Conservation (phyloP, 2,113 vertebrate species). For the Bufo gargarizans region DNA sequence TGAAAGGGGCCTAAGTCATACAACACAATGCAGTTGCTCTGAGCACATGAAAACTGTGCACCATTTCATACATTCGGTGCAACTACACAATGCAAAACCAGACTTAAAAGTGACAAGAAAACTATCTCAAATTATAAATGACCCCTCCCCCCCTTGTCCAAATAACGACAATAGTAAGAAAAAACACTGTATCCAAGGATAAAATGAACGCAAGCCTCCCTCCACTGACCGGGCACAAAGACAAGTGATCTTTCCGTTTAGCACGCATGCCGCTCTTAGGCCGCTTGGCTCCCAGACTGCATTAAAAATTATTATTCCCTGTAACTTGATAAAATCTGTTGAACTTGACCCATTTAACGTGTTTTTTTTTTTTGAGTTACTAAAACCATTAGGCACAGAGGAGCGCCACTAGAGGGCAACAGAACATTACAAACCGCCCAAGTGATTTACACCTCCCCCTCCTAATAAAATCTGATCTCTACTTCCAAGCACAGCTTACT, state of each 20-base stretch:
- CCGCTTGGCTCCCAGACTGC: neutral
- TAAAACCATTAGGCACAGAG: neutral
- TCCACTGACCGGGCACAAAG: no score
- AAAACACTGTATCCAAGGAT: no score
- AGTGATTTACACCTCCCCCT: slow-evolving; percentile 31
- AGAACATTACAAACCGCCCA: slow-evolving; percentile 10
- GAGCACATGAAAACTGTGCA: no score
- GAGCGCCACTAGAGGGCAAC: slow-evolving; percentile 48
- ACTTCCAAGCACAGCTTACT: slow-evolving; percentile 35
- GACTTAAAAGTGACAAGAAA: no score
- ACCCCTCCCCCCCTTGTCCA: no score
- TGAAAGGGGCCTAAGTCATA: no score
- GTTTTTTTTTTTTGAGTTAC: neutral
- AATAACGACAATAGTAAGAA: no score
- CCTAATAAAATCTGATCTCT: slow-evolving; percentile 45
- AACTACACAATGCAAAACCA: no score
- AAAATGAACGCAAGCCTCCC: no score
- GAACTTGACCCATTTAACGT: neutral
- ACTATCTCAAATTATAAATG: no score
- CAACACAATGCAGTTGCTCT: no score
- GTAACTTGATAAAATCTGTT: slow-evolving; percentile 14
- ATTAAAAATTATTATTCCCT: slow-evolving; percentile 7
- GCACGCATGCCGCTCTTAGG: neutral
- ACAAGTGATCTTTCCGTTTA: neutral
- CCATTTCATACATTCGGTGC: no score